phyloP scores from a whole-genome alignment of 2,888 invertebrate genomes.

The Chaetoderma sp. region DNA sequence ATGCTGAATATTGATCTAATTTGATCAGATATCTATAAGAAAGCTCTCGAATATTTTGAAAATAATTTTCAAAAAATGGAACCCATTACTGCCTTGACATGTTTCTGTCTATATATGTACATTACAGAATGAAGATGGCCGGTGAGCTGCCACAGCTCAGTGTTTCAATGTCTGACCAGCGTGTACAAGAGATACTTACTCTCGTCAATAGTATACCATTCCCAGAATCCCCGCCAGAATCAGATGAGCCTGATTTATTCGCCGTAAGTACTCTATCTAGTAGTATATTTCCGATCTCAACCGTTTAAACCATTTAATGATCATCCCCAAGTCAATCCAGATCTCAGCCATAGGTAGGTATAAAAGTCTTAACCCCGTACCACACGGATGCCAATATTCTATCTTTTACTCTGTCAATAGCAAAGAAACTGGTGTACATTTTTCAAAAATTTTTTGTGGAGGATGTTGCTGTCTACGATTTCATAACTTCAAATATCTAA shows the following conservation, averaged over 20 bases:
- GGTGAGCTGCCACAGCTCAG: conserved; percentile 73
- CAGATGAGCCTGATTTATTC: conserved; percentile 52
- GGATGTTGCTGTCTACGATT: neutral
- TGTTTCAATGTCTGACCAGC: conserved; percentile 71
- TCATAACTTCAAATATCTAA: no score
- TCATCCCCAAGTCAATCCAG: neutral
- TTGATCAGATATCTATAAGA: no score
- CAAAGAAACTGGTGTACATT: no score
- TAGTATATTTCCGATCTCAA: no score
- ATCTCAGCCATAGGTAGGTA: neutral
- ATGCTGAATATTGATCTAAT: no score
- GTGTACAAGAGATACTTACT: conserved; percentile 71
- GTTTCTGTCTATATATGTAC: no score
- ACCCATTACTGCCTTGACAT: no score
- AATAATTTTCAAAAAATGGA: no score
- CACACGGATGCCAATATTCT: no score
- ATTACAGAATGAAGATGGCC: conserved; percentile 76
- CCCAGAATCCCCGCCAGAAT: conserved; percentile 62
- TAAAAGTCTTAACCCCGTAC: neutral
- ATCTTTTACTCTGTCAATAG: no score
- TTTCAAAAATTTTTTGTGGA: neutral
- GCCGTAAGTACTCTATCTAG: conserved; percentile 6
- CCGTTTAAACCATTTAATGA: no score
- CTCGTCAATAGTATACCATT: conserved; percentile 72
- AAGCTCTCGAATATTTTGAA: no score